Evolutionary conservation across 2,113 vertebrate genomes (phyloP).

Genomic region (Brachypodius melanocephalos): DNA sequence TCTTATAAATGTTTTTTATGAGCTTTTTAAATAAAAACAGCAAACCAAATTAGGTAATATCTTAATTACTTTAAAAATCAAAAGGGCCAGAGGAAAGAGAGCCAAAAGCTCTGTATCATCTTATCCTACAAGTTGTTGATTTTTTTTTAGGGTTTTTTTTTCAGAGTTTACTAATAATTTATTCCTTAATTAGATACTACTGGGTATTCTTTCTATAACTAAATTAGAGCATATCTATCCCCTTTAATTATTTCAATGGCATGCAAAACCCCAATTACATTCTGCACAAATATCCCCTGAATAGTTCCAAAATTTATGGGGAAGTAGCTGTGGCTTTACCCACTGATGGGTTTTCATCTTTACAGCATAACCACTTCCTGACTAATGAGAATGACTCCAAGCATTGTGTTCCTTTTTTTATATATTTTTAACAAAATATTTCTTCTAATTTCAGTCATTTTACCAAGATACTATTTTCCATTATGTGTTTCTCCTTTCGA

Average conservation of each 20-base stretch:
- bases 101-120: rapidly evolving
- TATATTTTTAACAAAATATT: not conserved
- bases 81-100: rapidly evolving
- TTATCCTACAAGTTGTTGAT: not conserved
- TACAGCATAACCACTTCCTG: not conserved
- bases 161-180: not conserved
- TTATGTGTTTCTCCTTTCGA: not conserved
- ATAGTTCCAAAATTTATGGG: not conserved
- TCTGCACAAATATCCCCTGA: not conserved
- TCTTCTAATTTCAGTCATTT: not conserved
- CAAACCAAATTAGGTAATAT: not conserved
- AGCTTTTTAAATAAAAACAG: not conserved
- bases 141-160: not conserved
- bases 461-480: not conserved
- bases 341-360: not conserved
- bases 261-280: not conserved
- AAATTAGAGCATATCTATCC: not conserved
- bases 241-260: not conserved
- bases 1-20: not conserved
- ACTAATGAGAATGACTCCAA: not conserved
- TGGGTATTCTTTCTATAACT: not conserved
- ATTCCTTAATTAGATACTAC: not conserved
- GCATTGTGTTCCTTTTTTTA: not conserved
- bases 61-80: not conserved
- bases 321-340: not conserved